A percentile compares a stretch with the other conserved stretches of the same genome.
These are phyloP conservation scores for Plusia festucae DNA, from an alignment of 2,888 invertebrate species.

Conservation along the genomic window DNA sequence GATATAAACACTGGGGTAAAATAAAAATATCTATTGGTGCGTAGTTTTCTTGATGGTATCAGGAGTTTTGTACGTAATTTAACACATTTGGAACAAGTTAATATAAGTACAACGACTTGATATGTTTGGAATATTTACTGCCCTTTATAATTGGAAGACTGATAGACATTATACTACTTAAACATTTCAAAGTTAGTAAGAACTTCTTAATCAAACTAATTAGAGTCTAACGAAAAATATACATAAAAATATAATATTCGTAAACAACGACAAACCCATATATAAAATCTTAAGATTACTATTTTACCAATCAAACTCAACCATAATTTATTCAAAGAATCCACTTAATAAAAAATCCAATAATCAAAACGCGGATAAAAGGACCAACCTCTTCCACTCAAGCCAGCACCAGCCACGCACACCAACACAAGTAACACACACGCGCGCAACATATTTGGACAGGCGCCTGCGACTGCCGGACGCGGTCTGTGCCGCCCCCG, in stretches of 20 bases:
- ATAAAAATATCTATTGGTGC: not conserved
- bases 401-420: constrained; percentile 51
- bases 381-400: constrained; percentile 62
- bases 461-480: constrained; percentile 48
- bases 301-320: not conserved
- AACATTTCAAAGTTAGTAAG: too few species aligned
- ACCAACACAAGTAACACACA: constrained; percentile 52
- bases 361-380: not conserved
- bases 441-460: constrained; percentile 45
- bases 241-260: too few species aligned
- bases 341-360: not conserved
- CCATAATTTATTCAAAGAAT: not conserved
- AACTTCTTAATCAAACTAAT: too few species aligned
- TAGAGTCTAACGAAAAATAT: too few species aligned
- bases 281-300: too few species aligned
- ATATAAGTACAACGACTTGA: too few species aligned
- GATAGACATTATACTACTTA: too few species aligned
- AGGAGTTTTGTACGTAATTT: too few species aligned
- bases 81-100: too few species aligned
- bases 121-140: too few species aligned
- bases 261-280: too few species aligned
- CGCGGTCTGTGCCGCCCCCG: constrained; percentile 57
- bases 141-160: too few species aligned
- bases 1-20: not conserved
- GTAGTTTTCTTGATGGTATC: not conserved